phyloP scores from a whole-genome alignment of 2,888 invertebrate genomes.

The Apamea epomidion region DNA sequence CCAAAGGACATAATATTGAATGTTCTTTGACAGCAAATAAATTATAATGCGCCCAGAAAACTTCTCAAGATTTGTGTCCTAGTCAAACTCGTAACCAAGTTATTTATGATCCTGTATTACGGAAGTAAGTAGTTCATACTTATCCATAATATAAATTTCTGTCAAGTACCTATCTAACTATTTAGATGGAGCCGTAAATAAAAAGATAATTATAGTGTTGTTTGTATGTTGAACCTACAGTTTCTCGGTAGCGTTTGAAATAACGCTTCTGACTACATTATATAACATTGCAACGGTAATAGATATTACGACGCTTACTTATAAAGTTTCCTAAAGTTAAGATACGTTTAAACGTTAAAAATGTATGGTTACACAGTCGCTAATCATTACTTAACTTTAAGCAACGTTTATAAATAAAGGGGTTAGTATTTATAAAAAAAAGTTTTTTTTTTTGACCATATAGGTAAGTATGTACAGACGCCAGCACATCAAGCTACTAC shows the following conservation, averaged over 20 bases:
- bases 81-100: conserved; percentile 17
- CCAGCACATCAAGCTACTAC: no score
- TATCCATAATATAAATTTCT: not conserved
- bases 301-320: not conserved
- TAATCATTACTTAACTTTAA: not conserved
- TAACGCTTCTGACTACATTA: not conserved
- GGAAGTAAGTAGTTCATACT: not conserved
- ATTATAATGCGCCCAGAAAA: conserved; percentile 18
- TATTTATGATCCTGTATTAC: conserved; percentile 29
- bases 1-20: conserved; percentile 33
- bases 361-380: no score
- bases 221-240: not conserved
- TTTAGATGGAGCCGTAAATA: not conserved
- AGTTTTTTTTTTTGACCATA: no score
- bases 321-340: not conserved
- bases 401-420: not conserved
- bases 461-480: not conserved
- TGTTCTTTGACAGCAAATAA: conserved; percentile 18
- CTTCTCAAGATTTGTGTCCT: conserved; percentile 31
- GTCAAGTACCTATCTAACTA: not conserved
- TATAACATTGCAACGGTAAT: not conserved
- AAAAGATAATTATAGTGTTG: not conserved
- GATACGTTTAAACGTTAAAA: not conserved
- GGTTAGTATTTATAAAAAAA: not conserved
- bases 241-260: not conserved